These are phyloP conservation scores for Drosophila prosaltans DNA, from an alignment of 1,140 invertebrate genomes.

Conservation along the genomic window DNA sequence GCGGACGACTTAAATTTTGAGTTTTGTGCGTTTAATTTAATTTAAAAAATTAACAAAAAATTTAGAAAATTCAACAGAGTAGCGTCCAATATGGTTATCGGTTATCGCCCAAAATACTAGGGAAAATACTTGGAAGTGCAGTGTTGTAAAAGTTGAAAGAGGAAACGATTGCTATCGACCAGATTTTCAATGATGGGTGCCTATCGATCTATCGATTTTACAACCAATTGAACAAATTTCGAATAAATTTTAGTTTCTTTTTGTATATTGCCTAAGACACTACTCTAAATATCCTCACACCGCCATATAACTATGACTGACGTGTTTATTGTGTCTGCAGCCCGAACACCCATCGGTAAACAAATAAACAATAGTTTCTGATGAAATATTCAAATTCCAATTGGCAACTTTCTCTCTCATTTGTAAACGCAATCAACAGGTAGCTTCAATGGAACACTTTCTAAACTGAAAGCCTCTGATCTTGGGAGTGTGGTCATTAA, in stretches of 20 bases:
- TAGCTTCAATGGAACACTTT: slow-evolving; percentile 88
- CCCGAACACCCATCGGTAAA: slow-evolving; percentile 83
- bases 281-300: neutral
- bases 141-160: neutral
- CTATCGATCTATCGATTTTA: slow-evolving; percentile 6
- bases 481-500: slow-evolving; percentile 90
- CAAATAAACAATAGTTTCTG: neutral
- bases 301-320: slow-evolving; percentile 52
- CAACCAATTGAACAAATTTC: slow-evolving; percentile 21
- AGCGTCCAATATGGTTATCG: slow-evolving; percentile 13
- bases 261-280: slow-evolving; percentile 11
- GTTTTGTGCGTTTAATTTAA: slow-evolving; percentile 65
- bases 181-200: no score
- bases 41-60: slow-evolving; percentile 54
- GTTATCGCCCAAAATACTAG: slow-evolving; percentile 9
- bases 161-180: neutral
- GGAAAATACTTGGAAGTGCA: neutral
- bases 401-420: slow-evolving; percentile 54
- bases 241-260: slow-evolving; percentile 38
- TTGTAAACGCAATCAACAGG: slow-evolving; percentile 82
- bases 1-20: slow-evolving; percentile 40
- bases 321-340: slow-evolving; percentile 83
- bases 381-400: slow-evolving; percentile 35
- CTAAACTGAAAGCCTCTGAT: slow-evolving; percentile 88
- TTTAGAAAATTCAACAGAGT: slow-evolving; percentile 49